Evolutionary conservation across 2,797 vertebrate species (phyloP), one percentile per base, ranked within the genome.

Genomic region (Arnoldichthys spilopterus): DNA sequence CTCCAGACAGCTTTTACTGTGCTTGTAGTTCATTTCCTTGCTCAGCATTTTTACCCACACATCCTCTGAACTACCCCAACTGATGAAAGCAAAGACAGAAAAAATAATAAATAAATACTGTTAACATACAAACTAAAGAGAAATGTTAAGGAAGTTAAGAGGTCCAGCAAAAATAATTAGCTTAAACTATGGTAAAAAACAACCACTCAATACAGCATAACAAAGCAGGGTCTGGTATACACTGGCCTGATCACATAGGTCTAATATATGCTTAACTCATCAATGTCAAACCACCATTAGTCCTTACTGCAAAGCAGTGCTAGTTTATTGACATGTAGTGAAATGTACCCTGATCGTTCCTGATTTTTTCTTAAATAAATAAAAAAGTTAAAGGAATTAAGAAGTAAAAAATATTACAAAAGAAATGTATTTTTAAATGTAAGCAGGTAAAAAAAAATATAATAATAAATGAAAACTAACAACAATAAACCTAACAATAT

Each of bases 41-140:
- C 84, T 90, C 69, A 96, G 76, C 90, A 96, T 96, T 84, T 95
- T 96, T 59, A 90, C 84, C 96, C 95, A 96, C 32, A 96, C 94
- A 1, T 96, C 95, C 80, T 95, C 92, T 53, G 95, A 92, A 80
- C 88, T 93, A 59, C 93, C 95, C 94, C 95, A 96, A 77, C 96
- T 98, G 85, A 32, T 97, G 85, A 45, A 26, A 68, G 24, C 4
- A 59, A 47, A 76, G 62, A 6, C 1, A 70, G 47, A 7, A 47
- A 40, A 32, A 71, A 7, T 24, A 32, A 47, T 20, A 16, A 58
- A 45, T 30, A 20, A 1, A 26, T 3, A 7, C 59, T 5, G 13
- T 7, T 3, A 6, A 9, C n/a, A 72, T 37, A 18, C 18, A 22
- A 43, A 24, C 24, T 24, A 32, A 16, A 18, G 28, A 11, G n/a